Evolutionary conservation across 2,888 invertebrate genomes (phyloP), one percentile per base, ranked within the genome.

Genomic region (Xestia ashworthii): DNA sequence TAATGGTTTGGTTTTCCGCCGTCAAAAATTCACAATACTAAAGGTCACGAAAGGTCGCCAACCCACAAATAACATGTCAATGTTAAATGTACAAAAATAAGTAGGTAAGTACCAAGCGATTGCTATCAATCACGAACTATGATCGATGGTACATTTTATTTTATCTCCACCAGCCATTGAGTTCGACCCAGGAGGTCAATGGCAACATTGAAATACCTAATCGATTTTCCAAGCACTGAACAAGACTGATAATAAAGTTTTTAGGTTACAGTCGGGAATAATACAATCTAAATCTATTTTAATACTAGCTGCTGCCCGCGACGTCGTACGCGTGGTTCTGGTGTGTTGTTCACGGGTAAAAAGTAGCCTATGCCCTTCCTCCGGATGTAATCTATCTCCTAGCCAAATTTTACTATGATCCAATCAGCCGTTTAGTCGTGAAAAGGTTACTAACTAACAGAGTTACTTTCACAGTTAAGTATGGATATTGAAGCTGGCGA

Each of bases 181-280:
- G 60, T 58, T 69, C 79, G 83, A 82, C 80, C 87, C 77, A 58
- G 82, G 86, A 87, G 91, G 89, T 91, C 88, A 89, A 85, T 83
- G 83, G 80, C 81, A 85, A 81, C 48, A 74, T 83, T 74, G 69
- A 83, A 87, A 86, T 88, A 80, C 72, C 72, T 84, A 84, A 88
- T 83, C 83, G 77, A 83, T 88, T 76, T 65, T 75, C 62, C 55
- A 71, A 84, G 70, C 72, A 73, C 78, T 77, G 71, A 77, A n/a
- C 71, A 46, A 77, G 62, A 44, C 55, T 71, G 58, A 44, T 68
- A 66, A 62, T 67, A 76, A 60, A 46, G 55, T 78, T 86, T 80
- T 72, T 71, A 68, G 69, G 77, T 75, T 80, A 78, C 41, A 41
- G 50, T 74, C 44, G 70, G 76, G 69, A 74, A 80, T 81, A 48